A percentile compares a stretch with the other conserved stretches of the same genome.
Conservation (phyloP, 2,797 vertebrate species). For the Parauchenoglanis ngamensis region DNA sequence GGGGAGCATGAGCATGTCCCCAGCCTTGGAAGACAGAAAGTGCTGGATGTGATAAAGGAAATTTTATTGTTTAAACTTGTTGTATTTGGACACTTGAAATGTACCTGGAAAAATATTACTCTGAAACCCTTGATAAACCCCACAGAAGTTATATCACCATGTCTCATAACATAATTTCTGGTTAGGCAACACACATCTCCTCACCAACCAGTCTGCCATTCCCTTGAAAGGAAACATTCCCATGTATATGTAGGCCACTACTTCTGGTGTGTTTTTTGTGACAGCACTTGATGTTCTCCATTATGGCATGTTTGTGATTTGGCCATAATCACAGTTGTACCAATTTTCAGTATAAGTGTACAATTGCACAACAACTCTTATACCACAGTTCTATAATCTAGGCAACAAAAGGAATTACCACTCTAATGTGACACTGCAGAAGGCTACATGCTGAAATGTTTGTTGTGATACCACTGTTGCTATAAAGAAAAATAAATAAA, state of each 20-base stretch:
- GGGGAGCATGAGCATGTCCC: background rate
- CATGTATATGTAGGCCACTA: background rate
- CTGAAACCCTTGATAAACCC: background rate
- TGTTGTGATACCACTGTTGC: too few species aligned
- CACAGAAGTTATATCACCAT: background rate
- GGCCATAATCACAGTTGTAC: background rate
- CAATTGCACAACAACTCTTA: background rate
- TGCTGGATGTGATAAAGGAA: too few species aligned
- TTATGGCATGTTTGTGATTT: background rate
- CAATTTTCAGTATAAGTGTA: background rate
- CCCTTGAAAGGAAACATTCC: background rate
- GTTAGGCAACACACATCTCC: background rate
- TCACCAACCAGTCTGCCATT: background rate
- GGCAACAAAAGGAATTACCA: too few species aligned
- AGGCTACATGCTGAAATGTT: too few species aligned
- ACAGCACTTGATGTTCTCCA: background rate
- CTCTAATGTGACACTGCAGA: too few species aligned
- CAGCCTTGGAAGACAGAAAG: background rate
- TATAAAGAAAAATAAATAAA: too few species aligned
- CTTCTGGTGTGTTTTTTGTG: background rate
- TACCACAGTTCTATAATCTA: background rate
- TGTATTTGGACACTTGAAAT: background rate
- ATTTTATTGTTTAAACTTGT: background rate
- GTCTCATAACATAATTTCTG: background rate
- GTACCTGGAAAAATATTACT: background rate